Conservation (phyloP, 2,888 invertebrate genomes). For the Hartigia nigra region DNA sequence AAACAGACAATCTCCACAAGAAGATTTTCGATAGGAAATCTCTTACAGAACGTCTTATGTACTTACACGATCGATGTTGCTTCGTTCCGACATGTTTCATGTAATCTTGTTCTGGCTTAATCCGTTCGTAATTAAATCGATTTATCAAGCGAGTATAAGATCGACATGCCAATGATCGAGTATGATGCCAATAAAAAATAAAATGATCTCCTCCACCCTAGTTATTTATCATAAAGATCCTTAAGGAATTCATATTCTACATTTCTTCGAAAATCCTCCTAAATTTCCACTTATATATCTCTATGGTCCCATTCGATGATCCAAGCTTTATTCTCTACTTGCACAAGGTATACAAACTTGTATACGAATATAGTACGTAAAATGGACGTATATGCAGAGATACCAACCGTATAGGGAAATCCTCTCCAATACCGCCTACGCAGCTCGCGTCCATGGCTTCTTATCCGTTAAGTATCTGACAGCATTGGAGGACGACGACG, state of each 20-base stretch:
- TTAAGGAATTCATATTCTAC: not conserved
- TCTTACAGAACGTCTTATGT: not conserved
- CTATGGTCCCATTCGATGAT: not conserved
- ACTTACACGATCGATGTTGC: not conserved
- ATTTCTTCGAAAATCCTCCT: not conserved
- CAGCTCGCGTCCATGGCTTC: constrained; percentile 5
- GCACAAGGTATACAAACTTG: not conserved
- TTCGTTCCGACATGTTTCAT: not conserved
- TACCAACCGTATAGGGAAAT: not conserved
- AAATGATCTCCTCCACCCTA: not conserved
- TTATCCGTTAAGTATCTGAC: not conserved
- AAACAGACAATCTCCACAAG: not conserved
- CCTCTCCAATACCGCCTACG: constrained; percentile 17
- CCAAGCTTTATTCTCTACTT: not conserved
- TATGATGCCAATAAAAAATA: not conserved
- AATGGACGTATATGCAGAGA: not conserved
- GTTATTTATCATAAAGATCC: not conserved
- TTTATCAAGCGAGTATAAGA: not conserved
- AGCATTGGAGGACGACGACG: not conserved
- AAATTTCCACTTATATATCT: not conserved
- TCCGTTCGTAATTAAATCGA: not conserved
- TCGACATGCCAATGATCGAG: not conserved
- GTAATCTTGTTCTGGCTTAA: not conserved
- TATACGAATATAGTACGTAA: not conserved
- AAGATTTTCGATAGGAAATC: not conserved